Conservation (phyloP, 2,888 invertebrate species). For the Caradrina kadenii region DNA sequence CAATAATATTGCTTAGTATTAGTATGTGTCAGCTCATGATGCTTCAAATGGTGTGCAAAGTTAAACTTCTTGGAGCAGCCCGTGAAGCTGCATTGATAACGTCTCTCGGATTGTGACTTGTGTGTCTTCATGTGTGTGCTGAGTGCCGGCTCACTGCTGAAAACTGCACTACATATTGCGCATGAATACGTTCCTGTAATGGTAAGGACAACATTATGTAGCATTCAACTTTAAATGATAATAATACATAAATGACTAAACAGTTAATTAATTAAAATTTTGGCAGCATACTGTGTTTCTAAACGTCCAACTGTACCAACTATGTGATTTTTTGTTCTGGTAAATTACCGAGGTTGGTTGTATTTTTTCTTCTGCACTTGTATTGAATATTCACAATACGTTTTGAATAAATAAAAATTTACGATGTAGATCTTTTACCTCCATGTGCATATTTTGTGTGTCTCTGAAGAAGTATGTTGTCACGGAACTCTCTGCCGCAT, state of each 20-base stretch:
- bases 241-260: background rate
- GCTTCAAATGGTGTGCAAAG: conserved; percentile 84
- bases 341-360: too few species aligned
- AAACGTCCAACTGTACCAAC: too few species aligned
- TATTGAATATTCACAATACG: background rate
- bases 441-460: conserved; percentile 86
- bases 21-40: conserved; percentile 85
- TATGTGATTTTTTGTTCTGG: too few species aligned
- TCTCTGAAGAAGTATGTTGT: conserved; percentile 80
- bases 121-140: conserved; percentile 81
- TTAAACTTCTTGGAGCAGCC: conserved; percentile 85
- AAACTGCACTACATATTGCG: conserved; percentile 76
- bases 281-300: background rate
- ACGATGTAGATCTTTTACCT: conserved; percentile 68
- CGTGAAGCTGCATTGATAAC: conserved; percentile 76
- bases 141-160: conserved; percentile 82
- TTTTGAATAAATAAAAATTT: background rate
- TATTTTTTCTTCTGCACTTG: background rate
- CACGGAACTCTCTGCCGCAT: conserved; percentile 81
- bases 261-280: background rate
- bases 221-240: too few species aligned
- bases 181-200: conserved; percentile 80
- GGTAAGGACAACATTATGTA: background rate
- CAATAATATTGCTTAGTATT: conserved; percentile 82
- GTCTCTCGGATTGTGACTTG: conserved; percentile 77